Evolutionary conservation across 1,140 invertebrate species (phyloP), one percentile per base, ranked within the genome.

Genomic region (Potamilus streckersoni): DNA sequence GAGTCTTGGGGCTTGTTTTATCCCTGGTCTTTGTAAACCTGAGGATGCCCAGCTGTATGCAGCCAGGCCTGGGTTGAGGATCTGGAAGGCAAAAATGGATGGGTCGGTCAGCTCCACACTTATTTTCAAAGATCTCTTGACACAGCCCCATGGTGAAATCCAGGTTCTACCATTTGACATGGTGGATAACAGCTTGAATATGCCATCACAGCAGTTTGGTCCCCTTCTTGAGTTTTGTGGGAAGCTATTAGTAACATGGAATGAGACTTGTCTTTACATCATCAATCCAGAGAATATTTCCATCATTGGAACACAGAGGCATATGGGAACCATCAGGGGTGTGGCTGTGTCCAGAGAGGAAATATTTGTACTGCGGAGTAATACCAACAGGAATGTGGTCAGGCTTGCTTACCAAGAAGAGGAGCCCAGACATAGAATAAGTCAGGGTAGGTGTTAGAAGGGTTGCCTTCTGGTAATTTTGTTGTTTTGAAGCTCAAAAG

Each of bases 41-140:
- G 80, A 87, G 65, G 84, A 89, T 82, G 81, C 86, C 15, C 80
- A 92, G 76, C 91, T 95, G 69, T 95, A 93, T 90, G 94, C 94
- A 79, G 93, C 93, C 61, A 92, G 96, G 69, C 94, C 95, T 49
- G 95, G 95, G 23, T 89, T 95, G 64, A 90, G 95, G 62, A 90
- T 97, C 71, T 97, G 96, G 96, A 91, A 94, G 78, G 93, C 95
- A 16, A 93, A 95, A 89, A 89, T 92, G 71, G 85, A 90, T 74
- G 96, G 96, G 13, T 92, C 92, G 83, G 96, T 97, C n/a, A 87
- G 92, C n/a, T 94, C 95, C 90, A 97, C 96, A 2, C 90, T 95
- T 55, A 92, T 96, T 17, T 96, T 96, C 85, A 95, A 95, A 91
- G 94, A 81, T 91, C 92, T 79, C 91, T 92, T 83, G 90, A 92